A percentile compares a stretch with the other conserved stretches of the same genome.
phyloP scores from a whole-genome alignment of 2,113 vertebrate genomes.

The Empidonax traillii region DNA sequence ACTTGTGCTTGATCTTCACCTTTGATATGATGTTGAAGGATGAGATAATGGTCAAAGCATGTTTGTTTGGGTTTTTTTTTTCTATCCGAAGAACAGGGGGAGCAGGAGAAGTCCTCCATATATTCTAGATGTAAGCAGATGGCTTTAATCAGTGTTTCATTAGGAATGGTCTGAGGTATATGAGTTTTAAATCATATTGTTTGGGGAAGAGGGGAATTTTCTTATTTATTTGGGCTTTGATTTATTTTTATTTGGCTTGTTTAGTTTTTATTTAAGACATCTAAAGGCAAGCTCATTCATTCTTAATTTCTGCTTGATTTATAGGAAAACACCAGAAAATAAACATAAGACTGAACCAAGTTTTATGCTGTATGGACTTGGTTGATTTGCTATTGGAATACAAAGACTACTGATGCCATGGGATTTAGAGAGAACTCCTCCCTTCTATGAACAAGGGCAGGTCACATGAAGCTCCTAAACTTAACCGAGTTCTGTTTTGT shows the following conservation, averaged over 20 bases:
- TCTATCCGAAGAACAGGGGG: neutral
- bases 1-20: neutral
- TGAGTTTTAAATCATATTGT: neutral
- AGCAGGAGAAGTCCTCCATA: fast-evolving
- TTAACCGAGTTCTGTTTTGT: neutral
- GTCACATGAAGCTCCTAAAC: neutral
- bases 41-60: neutral
- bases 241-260: neutral
- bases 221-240: neutral
- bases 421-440: neutral
- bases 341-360: neutral
- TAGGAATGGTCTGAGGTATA: neutral
- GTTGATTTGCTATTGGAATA: neutral
- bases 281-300: neutral
- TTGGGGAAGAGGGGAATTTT: fast-evolving
- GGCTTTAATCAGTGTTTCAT: neutral
- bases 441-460: neutral
- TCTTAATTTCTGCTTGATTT: neutral
- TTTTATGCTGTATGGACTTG: neutral
- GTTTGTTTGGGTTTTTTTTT: neutral
- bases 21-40: neutral
- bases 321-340: neutral
- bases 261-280: neutral
- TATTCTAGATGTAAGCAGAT: neutral
- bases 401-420: neutral